Conservation (phyloP, 2,888 invertebrate genomes). For the Tipula lateralis region DNA sequence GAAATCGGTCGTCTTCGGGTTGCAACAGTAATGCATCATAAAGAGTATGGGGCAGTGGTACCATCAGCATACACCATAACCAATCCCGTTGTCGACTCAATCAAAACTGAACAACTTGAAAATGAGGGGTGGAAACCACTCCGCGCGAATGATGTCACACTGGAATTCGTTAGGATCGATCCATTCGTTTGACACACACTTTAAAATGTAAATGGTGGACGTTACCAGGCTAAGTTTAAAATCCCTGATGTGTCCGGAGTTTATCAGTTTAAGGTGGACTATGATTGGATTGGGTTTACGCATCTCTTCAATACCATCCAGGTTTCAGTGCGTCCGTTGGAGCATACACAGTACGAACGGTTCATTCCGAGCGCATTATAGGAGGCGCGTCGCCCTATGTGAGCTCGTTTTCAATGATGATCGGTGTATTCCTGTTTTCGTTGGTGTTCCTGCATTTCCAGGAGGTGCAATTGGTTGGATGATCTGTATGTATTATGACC, state of each 20-base stretch:
- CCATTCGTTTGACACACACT: constrained; percentile 90
- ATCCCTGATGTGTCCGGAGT: constrained; percentile 99
- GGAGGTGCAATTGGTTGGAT: too few species aligned
- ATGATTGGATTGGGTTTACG: constrained; percentile 91
- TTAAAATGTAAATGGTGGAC: constrained; percentile 65
- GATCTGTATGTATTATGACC: too few species aligned
- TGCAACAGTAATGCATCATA: constrained; percentile 80
- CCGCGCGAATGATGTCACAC: constrained; percentile 84
- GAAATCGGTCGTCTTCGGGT: constrained; percentile 92
- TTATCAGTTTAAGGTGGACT: constrained; percentile 97
- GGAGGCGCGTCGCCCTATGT: too few species aligned
- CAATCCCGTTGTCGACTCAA: constrained; percentile 89
- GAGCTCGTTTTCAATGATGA: constrained; percentile 99
- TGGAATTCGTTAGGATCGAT: constrained; percentile 98
- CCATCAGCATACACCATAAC: constrained; percentile 92
- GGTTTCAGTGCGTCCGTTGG: constrained; percentile 93
- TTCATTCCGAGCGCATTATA: constrained; percentile 97
- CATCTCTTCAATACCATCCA: constrained; percentile 91
- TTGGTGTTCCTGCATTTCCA: constrained; percentile 94
- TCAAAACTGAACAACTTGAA: constrained; percentile 82
- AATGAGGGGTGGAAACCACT: constrained; percentile 88
- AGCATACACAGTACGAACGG: constrained; percentile 97
- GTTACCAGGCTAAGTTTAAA: constrained; percentile 83
- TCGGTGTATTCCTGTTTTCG: constrained; percentile 89
- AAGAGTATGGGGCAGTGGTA: constrained; percentile 70